Base-by-base conservation (phyloP, 2,113 vertebrate genomes). In the Notothenia rossii region DNA sequence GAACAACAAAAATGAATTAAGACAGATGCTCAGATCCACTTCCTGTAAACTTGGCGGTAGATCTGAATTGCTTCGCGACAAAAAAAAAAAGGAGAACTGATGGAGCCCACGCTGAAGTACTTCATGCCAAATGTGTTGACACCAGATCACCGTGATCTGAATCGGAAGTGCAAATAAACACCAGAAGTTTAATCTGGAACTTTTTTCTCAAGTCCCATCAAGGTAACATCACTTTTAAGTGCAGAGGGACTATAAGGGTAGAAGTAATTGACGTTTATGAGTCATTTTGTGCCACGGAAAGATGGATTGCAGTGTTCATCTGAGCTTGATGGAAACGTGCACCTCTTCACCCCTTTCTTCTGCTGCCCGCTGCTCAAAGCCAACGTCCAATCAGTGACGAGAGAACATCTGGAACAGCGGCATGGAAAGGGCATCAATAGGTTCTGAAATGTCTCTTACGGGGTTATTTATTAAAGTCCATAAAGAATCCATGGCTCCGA, bases 131-230 rank as follows among this genome's bases (percentile, higher is more conserved):
- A 69, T 63, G 72, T 67, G 60, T 40, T 29, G 48, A 79, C 55
- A 50, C 74, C 89, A 61, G 70, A 77, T 46, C 40, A 51, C 50
- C 8, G 1, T 1, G 12, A 84, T 61, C 90, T 75, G 82, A 83
- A 81, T 70, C 29, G 10, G 79, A 89, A 90, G 91, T 83, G 91
- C 87, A 90, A 90, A 83, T 83, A 49, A n/a, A 86, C 14, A 59
- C 81, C 85, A 85, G 84, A 88, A 17, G 45, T 69, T 61, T 76
- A 1, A 54, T 72, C 76, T 89, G 87, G 87, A 65, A 53, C 36
- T 18, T 73, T n/a, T 54, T 51, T 40, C 14, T 64, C 9, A 12
- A 64, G 65, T 75, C 72, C 53, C 43, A 50, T 78, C 12, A 29
- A 49, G 36, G 36, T 40, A 15, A 48, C 73, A 18, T 65, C 45